Evolutionary conservation across 2,113 vertebrate genomes (phyloP).

Genomic region (Rostratula benghalensis): DNA sequence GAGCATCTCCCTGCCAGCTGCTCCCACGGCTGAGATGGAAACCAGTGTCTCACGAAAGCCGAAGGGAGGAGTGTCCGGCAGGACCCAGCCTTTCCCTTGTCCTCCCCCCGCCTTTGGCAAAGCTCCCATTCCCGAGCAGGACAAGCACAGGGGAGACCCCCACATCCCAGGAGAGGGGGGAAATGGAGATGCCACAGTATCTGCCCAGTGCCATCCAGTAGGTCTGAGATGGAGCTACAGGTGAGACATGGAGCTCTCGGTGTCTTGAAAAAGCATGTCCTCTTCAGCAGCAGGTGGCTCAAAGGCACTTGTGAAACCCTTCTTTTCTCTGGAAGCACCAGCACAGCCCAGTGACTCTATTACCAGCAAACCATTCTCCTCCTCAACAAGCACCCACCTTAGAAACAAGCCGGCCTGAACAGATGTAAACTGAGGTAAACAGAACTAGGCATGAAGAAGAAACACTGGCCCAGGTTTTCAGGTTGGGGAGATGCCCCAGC

Average conservation of each 20-base stretch:
- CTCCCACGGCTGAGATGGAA: background rate
- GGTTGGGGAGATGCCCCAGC: background rate
- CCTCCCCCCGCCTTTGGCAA: background rate
- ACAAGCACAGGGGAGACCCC: background rate
- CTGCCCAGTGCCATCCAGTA: background rate
- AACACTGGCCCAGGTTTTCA: background rate
- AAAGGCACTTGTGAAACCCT: background rate
- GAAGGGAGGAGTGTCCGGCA: background rate
- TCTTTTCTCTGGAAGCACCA: background rate
- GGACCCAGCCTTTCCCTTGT: background rate
- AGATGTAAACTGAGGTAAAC: background rate
- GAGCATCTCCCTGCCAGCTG: background rate
- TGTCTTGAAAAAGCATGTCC: fast-evolving
- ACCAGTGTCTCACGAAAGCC: fast-evolving
- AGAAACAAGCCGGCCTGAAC: background rate
- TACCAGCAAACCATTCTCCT: background rate
- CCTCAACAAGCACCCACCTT: background rate
- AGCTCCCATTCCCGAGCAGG: background rate
- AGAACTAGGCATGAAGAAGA: background rate
- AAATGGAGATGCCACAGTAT: background rate
- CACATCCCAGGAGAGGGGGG: fast-evolving
- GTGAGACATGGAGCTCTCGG: background rate
- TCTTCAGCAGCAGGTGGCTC: background rate
- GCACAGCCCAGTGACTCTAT: background rate
- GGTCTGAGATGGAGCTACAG: fast-evolving